Evolutionary conservation across 2,888 invertebrate genomes (phyloP).

Genomic region (Cheilosia variabilis): DNA sequence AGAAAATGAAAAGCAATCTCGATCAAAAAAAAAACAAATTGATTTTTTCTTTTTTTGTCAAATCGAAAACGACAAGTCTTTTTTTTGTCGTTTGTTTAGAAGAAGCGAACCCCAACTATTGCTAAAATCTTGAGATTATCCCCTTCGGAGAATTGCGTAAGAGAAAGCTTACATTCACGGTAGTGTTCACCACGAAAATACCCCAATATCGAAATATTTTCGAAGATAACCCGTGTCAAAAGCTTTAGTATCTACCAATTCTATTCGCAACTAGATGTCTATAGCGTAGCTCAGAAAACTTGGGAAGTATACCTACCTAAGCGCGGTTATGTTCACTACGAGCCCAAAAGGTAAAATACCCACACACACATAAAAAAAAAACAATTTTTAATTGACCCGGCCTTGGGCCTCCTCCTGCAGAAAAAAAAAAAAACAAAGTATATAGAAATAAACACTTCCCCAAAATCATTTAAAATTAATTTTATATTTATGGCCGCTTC

Average conservation of each 20-base stretch:
- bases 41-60: too few species aligned
- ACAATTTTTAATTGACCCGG: conserved; percentile 48
- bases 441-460: conserved; percentile 30
- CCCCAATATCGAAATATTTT: not conserved
- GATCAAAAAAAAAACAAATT: too few species aligned
- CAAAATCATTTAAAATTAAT: conserved; percentile 62
- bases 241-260: not conserved
- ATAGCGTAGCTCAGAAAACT: conserved; percentile 22
- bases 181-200: not conserved
- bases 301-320: not conserved
- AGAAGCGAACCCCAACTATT: too few species aligned
- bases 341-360: conserved; percentile 14
- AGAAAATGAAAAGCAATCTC: too few species aligned
- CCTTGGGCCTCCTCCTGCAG: conserved; percentile 37
- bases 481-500: conserved; percentile 33
- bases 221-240: not conserved
- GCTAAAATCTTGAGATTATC: too few species aligned
- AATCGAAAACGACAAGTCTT: too few species aligned
- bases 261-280: conserved; percentile 46
- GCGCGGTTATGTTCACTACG: not conserved
- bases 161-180: not conserved
- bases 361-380: conserved; percentile 2
- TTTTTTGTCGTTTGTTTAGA: too few species aligned
- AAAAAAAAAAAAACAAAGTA: conserved; percentile 32
- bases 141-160: too few species aligned